Evolutionary conservation across 2,113 vertebrate species (phyloP), one percentile per base, ranked within the genome.

Genomic region (Neogale vison): DNA sequence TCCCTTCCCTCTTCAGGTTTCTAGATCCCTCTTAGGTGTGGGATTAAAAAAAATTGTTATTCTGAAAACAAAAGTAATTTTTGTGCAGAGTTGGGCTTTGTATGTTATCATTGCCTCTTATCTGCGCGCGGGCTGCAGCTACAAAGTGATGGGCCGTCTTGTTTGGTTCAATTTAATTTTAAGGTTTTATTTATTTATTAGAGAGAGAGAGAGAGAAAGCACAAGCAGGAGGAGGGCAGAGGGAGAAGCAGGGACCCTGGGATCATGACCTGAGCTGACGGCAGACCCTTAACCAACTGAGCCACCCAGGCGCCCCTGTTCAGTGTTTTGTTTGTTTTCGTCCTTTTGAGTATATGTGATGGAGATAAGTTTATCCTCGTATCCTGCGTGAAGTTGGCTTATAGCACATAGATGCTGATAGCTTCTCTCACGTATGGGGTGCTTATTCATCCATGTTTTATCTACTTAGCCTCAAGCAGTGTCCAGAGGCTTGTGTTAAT

Each of bases 21-120:
- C 39, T 74, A 63, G 12, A 72, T 88, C 36, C 92, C n/a, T 57
- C 29, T 6, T 77, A 67, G 63, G 24, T 84, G 84, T 65, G 57
- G 26, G 29, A 31, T 23, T 34, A 2, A 39, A 81, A 87, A 42
- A 91, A 57, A 87, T 26, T 63, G 2, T 92, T 71, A 52, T 89
- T 96, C 69, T 89, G 50, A 69, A 91, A 97, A 81, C 76, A 82
- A 86, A 82, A 80, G 42, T 50, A 57, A 52, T 57, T 50, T 6
- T 67, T 71, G 13, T 69, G 36, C 63, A 80, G 26, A 31, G 7
- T 69, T 39, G 39, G 26, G 59, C 52, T 92, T 71, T 81, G 0
- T 61, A 67, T 34, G 34, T 84, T 24, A 11, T 36, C 50, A 14
- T 31, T 69, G 67, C 42, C 24, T 74, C 6, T 83, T 29, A 59